Evolutionary conservation across 2,797 vertebrate species (phyloP), one percentile per base, ranked within the genome.

Genomic region (Micropoecilia bifurca): DNA sequence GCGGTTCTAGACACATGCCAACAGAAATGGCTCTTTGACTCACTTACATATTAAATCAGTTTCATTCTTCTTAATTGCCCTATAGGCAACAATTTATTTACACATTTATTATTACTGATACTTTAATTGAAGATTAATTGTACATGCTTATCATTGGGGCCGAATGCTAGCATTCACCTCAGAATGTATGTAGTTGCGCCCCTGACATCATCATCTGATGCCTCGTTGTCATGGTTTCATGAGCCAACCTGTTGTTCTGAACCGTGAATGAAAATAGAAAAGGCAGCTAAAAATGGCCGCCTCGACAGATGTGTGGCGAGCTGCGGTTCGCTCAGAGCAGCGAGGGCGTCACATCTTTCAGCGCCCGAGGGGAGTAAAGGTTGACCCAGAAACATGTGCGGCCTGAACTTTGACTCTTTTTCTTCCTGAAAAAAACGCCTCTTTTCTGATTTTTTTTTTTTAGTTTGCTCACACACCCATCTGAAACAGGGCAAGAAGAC

Each of bases 311-410:
- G 91, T 82, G 90, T 59, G 80, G 77, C 28, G 28, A 82, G 87
- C 45, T 66, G 10, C 1, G 1, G 73, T 74, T 83, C 18, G 80
- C 85, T 89, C 91, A 93, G 93, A 94, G 84, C 79, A 63, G 78
- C 2, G 76, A 90, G 88, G 90, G 90, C 87, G 90, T 90, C 90
- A 80, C 80, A 79, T 95, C 92, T 93, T 83, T 93, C 90, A 88
- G 3, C 74, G 43, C 41, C 43, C 46, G 2, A 75, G 7, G 71
- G 79, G 85, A 48, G 55, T 43, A 84, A 82, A 89, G 93, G 86
- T 86, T 88, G 84, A 93, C 93, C 94, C 91, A 87, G 71, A 88
- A 95, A 96, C 95, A 96, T 96, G 93, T 96, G 95, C 88, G 83
- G 84, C 72, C 78, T 95, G 94, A 96, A 90, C 95, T 95, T 84